Percentiles rank a stretch among this genome's conserved stretches.
phyloP scores from a whole-genome alignment of 1,140 invertebrate species.

The Vanessa tameamea region DNA sequence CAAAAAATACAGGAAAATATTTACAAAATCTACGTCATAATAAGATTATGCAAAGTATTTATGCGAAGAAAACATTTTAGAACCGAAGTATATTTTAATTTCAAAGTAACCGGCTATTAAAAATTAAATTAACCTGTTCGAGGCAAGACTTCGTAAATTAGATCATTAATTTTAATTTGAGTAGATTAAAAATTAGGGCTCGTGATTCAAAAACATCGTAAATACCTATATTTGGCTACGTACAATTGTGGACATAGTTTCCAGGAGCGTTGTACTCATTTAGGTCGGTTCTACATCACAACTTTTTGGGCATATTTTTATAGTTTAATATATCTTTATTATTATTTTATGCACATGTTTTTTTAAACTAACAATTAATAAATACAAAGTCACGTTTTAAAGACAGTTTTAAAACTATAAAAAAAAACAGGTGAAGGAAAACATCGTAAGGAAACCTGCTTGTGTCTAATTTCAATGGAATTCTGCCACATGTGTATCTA shows the following conservation, averaged over 20 bases:
- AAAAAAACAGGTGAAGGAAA: too few species aligned
- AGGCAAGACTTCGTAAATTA: conserved; percentile 8
- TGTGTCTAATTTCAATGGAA: too few species aligned
- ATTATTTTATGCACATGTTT: background rate
- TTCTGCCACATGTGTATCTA: too few species aligned
- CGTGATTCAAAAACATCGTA: background rate
- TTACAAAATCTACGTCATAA: background rate
- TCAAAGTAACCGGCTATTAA: conserved; percentile 4
- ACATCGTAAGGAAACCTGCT: too few species aligned
- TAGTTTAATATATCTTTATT: background rate
- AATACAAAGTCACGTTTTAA: too few species aligned
- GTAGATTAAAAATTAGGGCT: conserved; percentile 12
- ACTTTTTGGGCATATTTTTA: background rate
- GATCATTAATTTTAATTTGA: conserved; percentile 16
- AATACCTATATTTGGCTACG: conserved; percentile 3
- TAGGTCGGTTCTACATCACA: background rate
- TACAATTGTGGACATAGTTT: background rate
- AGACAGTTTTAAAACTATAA: too few species aligned
- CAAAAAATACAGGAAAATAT: background rate
- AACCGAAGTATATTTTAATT: conserved; percentile 6
- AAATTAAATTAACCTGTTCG: background rate
- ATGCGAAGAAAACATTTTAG: background rate
- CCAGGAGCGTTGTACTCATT: background rate
- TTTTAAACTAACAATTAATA: too few species aligned
- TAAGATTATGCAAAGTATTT: background rate